phyloP scores from a whole-genome alignment of 2,888 invertebrate species.

The Colletes collaris region DNA sequence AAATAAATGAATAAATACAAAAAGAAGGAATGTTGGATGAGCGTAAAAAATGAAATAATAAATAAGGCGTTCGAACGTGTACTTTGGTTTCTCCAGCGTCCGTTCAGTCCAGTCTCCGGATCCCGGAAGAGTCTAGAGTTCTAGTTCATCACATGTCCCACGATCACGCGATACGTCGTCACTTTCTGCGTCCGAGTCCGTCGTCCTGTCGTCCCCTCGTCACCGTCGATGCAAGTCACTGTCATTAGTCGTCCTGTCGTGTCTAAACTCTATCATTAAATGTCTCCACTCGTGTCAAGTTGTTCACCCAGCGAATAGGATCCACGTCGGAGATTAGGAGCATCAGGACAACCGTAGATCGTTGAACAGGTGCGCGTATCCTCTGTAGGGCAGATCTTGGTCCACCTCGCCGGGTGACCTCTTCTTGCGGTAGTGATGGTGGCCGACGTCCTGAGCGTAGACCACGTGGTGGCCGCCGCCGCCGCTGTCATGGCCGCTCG shows the following conservation, averaged over 20 bases:
- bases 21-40: constrained; percentile 19
- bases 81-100: constrained; percentile 66
- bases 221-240: constrained; percentile 62
- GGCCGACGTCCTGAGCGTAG: constrained; percentile 85
- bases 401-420: constrained; percentile 77
- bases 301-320: neutral
- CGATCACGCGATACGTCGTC: constrained; percentile 43
- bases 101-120: constrained; percentile 32
- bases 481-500: constrained; percentile 86
- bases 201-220: constrained; percentile 52
- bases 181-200: constrained; percentile 61
- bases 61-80: constrained; percentile 46
- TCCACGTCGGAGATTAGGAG: neutral
- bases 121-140: constrained; percentile 9
- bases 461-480: constrained; percentile 85
- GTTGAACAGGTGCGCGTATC: constrained; percentile 77
- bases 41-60: constrained; percentile 14
- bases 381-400: constrained; percentile 83
- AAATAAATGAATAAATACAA: constrained; percentile 51
- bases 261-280: neutral
- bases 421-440: constrained; percentile 85
- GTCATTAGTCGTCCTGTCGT: constrained; percentile 21
- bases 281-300: constrained; percentile 7
- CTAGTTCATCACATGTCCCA: constrained; percentile 28
- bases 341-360: constrained; percentile 64